Evolutionary conservation across 2,797 vertebrate genomes (phyloP).

Genomic region (Acanthornis magna): DNA sequence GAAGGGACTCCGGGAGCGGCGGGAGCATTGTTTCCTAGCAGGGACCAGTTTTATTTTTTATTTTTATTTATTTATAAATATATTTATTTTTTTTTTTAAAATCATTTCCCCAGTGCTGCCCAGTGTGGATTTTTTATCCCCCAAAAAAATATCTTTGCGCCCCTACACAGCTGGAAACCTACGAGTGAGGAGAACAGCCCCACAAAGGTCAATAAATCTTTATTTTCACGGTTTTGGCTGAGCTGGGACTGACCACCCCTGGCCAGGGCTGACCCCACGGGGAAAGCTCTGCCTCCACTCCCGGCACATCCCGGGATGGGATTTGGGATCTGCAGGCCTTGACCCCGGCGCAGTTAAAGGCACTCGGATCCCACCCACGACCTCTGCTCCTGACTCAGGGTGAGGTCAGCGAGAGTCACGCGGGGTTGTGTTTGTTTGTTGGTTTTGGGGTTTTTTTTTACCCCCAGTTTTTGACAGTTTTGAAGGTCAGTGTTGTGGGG

Average conservation of each 20-base stretch:
- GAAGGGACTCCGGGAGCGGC: not conserved
- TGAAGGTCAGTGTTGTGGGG: too few relatives aligned
- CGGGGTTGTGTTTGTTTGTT: not conserved
- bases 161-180: not conserved
- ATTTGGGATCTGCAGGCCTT: not conserved
- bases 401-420: not conserved
- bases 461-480: too few relatives aligned
- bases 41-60: not conserved
- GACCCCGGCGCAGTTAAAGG: not conserved
- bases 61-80: not conserved
- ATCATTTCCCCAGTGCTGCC: not conserved
- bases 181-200: not conserved
- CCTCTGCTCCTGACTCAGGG: not conserved
- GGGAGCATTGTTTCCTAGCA: not conserved
- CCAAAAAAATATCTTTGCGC: too few relatives aligned
- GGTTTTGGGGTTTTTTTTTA: not conserved
- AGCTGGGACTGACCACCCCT: too few relatives aligned
- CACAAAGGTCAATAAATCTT: rapidly evolving
- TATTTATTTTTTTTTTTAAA: too few relatives aligned
- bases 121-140: too few relatives aligned
- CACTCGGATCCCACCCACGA: not conserved
- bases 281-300: not conserved
- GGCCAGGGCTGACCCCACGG: too few relatives aligned
- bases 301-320: not conserved
- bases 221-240: not conserved